Evolutionary conservation across 2,888 invertebrate genomes (phyloP).

Genomic region (Drosophila subsilvestris): DNA sequence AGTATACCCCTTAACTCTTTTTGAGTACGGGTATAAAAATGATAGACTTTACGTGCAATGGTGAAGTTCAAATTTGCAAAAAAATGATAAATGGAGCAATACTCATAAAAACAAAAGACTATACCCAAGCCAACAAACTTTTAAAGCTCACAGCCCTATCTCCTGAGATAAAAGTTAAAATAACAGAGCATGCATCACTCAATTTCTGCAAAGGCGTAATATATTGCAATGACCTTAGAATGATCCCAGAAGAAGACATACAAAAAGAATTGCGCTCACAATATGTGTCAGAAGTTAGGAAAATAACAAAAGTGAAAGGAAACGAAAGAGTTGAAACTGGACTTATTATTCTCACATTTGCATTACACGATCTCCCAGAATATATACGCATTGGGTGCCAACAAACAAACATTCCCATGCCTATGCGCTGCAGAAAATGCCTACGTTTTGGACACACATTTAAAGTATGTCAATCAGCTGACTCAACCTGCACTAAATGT

Average conservation of each 20-base stretch:
- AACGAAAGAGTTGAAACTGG: not conserved
- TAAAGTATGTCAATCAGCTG: not conserved
- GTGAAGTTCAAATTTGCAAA: not conserved
- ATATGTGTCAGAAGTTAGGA: not conserved
- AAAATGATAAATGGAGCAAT: not conserved
- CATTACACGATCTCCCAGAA: constrained; percentile 2
- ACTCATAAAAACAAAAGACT: constrained; percentile 4
- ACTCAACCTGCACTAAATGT: not conserved
- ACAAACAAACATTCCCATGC: not conserved
- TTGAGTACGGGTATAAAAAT: too few relatives aligned
- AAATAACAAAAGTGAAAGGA: constrained; percentile 3
- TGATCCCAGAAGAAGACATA: constrained; percentile 4
- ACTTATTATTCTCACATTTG: constrained; percentile 1
- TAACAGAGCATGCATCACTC: constrained; percentile 3
- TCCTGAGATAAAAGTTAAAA: not conserved
- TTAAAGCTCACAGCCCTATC: not conserved
- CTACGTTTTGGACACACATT: not conserved
- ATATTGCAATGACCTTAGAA: constrained; percentile 8
- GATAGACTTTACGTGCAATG: constrained; percentile 1
- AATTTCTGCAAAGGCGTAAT: constrained; percentile 3
- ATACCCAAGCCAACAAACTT: not conserved
- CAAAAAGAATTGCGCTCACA: constrained; percentile 2
- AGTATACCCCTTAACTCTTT: too few relatives aligned
- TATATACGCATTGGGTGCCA: not conserved
- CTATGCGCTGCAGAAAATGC: constrained; percentile 3